Evolutionary conservation across 2,888 invertebrate genomes (phyloP), one percentile per base, ranked within the genome.

Genomic region (Cheilosia vernalis): DNA sequence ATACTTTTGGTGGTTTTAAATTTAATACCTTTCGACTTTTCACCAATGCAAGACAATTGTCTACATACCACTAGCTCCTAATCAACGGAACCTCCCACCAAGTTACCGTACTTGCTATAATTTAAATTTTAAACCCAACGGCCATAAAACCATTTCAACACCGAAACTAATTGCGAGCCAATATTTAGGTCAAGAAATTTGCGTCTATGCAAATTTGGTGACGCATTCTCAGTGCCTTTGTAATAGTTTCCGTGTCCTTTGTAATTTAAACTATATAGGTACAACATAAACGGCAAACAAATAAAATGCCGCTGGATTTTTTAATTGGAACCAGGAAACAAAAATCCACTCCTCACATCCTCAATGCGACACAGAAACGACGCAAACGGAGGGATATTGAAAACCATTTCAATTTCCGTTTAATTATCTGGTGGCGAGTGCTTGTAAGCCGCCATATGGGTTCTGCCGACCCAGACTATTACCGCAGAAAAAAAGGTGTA

Each of bases 321-420:
- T 58, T 81, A 76, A 78, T 69, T 78, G 66, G 64, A 73, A 83
- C 51, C 42, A 30, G 66, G 60, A 69, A 83, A 58, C 42, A 30
- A 21, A 56, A 47, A 66, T 55, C 37, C n/a, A n/a, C 15, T 13
- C 24, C 67, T 33, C 64, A 74, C 42, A 40, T 63, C 55, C 30
- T 19, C 27, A 66, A 24, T 51, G 17, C 27, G 42, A 53, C 61
- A 49, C 33, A 27, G 15, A n/a, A 55, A 63, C 47, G 44, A 30
- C 21, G 30, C 21, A 53, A 17, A 53, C 17, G 21, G 17, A 21
- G 47, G 55, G 58, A 69, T 70, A 74, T 74, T 60, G 63, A 74
- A 79, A 70, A 40, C 64, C 53, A 80, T 76, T 79, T 66, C 80
- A 70, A 84, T 84, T 84, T 84, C 80, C 80, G 66, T 70, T 84